Conservation (phyloP, 1,140 invertebrate genomes). For the Hyphantria cunea region DNA sequence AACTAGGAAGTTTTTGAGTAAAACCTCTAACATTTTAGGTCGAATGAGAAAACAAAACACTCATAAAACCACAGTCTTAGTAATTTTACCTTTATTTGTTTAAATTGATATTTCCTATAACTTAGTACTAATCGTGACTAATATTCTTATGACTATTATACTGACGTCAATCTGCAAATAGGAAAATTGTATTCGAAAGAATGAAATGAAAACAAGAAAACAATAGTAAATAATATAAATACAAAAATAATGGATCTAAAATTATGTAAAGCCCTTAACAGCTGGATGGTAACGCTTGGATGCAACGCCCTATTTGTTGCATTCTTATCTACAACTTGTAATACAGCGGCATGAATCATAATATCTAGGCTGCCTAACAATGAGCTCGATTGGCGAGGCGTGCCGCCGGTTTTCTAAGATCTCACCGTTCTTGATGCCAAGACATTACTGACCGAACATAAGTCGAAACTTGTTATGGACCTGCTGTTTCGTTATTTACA, state of each 20-base stretch:
- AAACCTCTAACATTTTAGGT: no score
- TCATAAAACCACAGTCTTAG: slow-evolving; percentile 7
- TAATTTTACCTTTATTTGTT: slow-evolving; percentile 3
- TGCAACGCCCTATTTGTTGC: slow-evolving; percentile 69
- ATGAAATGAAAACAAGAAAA: slow-evolving; percentile 33
- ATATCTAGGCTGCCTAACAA: slow-evolving; percentile 65
- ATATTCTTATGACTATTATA: slow-evolving; percentile 18
- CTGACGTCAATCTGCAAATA: slow-evolving; percentile 37
- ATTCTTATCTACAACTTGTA: slow-evolving; percentile 71
- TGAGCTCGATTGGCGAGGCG: slow-evolving; percentile 69
- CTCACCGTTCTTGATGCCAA: slow-evolving; percentile 66
- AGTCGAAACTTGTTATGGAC: slow-evolving; percentile 71
- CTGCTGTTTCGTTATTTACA: slow-evolving; percentile 65
- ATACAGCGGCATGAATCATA: slow-evolving; percentile 71
- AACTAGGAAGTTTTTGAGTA: no score
- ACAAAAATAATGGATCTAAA: slow-evolving; percentile 38
- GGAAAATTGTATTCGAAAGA: slow-evolving; percentile 11
- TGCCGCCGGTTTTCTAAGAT: slow-evolving; percentile 52
- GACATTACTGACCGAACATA: slow-evolving; percentile 65
- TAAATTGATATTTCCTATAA: slow-evolving; percentile 3
- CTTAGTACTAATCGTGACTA: slow-evolving; percentile 20
- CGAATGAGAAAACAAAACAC: no score
- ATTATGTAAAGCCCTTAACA: slow-evolving; percentile 64
- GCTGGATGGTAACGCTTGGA: slow-evolving; percentile 54
- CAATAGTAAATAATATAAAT: slow-evolving; percentile 19